These are phyloP conservation scores for Hestina assimilis DNA, from an alignment of 1,140 invertebrate species.

Conservation along the genomic window DNA sequence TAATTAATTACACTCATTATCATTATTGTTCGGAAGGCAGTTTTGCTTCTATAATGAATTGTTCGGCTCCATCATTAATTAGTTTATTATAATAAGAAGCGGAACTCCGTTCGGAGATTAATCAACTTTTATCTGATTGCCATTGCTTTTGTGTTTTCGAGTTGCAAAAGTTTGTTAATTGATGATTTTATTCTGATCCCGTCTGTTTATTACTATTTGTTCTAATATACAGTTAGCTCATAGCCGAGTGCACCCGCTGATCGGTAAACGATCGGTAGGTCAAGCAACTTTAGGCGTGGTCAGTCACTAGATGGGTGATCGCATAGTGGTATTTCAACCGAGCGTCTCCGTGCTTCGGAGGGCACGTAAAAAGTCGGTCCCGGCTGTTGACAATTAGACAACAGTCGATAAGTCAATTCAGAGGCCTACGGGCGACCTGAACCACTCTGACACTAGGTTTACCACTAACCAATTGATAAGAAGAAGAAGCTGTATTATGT, in stretches of 20 bases:
- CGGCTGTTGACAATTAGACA: too few species aligned
- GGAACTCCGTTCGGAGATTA: conserved; percentile 70
- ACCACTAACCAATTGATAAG: too few species aligned
- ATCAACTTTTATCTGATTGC: conserved; percentile 75
- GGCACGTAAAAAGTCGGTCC: too few species aligned
- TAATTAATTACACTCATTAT: conserved; percentile 79
- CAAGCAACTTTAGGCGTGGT: too few species aligned
- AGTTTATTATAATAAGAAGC: conserved; percentile 78
- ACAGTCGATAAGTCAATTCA: too few species aligned
- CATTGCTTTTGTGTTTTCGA: conserved; percentile 47
- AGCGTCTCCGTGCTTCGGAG: too few species aligned
- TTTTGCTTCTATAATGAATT: conserved; percentile 78
- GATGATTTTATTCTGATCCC: conserved; percentile 19
- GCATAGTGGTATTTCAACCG: too few species aligned
- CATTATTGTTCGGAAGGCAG: conserved; percentile 78
- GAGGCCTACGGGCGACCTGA: too few species aligned
- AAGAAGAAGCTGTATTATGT: too few species aligned
- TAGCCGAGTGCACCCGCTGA: background rate
- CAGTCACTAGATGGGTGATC: too few species aligned
- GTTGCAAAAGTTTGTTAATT: conserved; percentile 27
- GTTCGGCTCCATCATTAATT: conserved; percentile 76
- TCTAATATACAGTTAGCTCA: background rate
- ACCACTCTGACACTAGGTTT: too few species aligned
- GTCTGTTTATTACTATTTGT: conserved; percentile 3
- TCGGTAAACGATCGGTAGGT: too few species aligned